A percentile compares a stretch with the other conserved stretches of the same genome.
These are phyloP conservation scores for Teleopsis dalmanni DNA, from an alignment of 1,140 invertebrate genomes.

Conservation along the genomic window DNA sequence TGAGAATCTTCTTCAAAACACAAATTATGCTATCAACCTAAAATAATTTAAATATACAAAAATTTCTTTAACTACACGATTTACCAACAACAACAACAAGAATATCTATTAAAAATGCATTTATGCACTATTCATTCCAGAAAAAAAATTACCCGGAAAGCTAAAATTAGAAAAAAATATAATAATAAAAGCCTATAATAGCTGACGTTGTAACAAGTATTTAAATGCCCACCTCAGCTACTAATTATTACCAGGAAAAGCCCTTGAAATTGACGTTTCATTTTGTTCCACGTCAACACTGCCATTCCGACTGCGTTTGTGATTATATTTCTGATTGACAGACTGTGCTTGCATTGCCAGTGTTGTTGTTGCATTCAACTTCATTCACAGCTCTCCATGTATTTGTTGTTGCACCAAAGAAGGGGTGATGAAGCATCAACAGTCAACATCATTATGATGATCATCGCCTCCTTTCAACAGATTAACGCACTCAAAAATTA, in stretches of 20 bases:
- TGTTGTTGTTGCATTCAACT: neutral
- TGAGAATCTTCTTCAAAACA: no score
- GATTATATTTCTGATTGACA: no score
- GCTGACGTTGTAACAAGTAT: slow-evolving; percentile 28
- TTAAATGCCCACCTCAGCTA: slow-evolving; percentile 44
- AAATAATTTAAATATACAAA: no score
- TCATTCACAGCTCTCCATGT: neutral
- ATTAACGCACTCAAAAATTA: slow-evolving; percentile 8
- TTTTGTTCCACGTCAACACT: slow-evolving; percentile 26
- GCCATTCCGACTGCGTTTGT: no score
- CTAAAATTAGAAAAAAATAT: slow-evolving; percentile 7
- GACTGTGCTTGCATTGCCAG: neutral
- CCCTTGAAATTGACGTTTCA: slow-evolving; percentile 42
- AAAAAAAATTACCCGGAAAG: slow-evolving; percentile 36
- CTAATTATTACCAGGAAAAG: slow-evolving; percentile 45
- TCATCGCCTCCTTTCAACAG: slow-evolving; percentile 1
- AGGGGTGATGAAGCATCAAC: neutral
- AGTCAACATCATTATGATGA: neutral
- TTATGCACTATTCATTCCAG: neutral
- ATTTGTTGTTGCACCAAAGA: neutral
- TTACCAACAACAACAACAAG: neutral
- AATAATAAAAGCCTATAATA: no score
- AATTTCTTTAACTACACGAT: neutral
- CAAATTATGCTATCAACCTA: no score
- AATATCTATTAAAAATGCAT: slow-evolving; percentile 3